phyloP scores from a whole-genome alignment of 2,888 invertebrate genomes.

The Sussaba pulchella region DNA sequence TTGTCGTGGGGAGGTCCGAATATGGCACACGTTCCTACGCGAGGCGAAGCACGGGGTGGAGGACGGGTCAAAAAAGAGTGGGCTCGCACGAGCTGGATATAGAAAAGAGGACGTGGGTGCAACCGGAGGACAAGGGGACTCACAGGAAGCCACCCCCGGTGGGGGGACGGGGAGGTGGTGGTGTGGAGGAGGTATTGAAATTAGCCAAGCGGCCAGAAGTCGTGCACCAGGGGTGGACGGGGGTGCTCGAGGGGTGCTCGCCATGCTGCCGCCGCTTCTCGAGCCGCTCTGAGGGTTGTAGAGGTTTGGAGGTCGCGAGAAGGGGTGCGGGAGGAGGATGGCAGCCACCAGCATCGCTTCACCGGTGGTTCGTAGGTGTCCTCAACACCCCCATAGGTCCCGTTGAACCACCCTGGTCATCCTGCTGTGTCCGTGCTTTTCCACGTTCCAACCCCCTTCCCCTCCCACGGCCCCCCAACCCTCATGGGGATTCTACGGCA shows the following conservation, averaged over 20 bases:
- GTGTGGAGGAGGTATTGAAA: constrained; percentile 79
- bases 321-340: neutral
- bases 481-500: constrained; percentile 3
- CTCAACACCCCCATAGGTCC: constrained; percentile 30
- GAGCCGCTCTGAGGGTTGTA: constrained; percentile 5
- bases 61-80: neutral
- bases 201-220: constrained; percentile 77
- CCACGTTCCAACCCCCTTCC: constrained; percentile 21
- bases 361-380: constrained; percentile 38
- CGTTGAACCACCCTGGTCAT: constrained; percentile 25
- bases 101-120: constrained; percentile 47
- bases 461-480: neutral
- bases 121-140: constrained; percentile 19
- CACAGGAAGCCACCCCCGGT: no score
- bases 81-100: neutral
- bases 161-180: constrained; percentile 17
- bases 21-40: constrained; percentile 9
- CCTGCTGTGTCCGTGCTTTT: constrained; percentile 9
- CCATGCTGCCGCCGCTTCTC: constrained; percentile 47
- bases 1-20: no score
- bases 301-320: neutral
- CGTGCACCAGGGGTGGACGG: neutral
- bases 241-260: constrained; percentile 20
- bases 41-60: neutral
- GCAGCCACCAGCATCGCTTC: constrained; percentile 20